Conservation (phyloP, 1,140 invertebrate genomes). For the Homalodisca vitripennis region DNA sequence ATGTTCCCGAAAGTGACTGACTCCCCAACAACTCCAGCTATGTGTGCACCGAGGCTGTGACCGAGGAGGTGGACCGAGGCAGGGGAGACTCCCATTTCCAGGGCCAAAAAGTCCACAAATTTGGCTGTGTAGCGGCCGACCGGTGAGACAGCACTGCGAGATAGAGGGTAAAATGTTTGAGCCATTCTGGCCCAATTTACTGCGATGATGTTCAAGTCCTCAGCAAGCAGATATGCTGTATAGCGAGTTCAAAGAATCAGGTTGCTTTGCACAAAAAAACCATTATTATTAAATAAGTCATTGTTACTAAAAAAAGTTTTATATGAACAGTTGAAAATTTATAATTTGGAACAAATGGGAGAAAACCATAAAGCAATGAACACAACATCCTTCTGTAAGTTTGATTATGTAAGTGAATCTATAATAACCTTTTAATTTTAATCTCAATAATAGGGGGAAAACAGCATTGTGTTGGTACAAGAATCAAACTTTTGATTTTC, state of each 20-base stretch:
- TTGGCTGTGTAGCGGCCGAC: constrained; percentile 60
- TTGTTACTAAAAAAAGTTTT: no score
- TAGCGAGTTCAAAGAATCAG: neutral
- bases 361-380: no score
- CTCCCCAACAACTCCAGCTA: constrained; percentile 59
- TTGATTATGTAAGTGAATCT: no score
- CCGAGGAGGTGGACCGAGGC: constrained; percentile 58
- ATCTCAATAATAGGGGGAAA: no score
- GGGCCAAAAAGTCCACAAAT: constrained; percentile 58
- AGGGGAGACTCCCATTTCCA: constrained; percentile 46
- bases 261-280: no score
- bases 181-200: constrained; percentile 54
- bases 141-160: constrained; percentile 55
- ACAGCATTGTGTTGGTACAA: no score
- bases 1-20: constrained; percentile 3
- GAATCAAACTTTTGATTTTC: no score
- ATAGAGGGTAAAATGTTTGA: constrained; percentile 48
- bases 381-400: no score
- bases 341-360: no score
- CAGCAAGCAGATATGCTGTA: constrained; percentile 42
- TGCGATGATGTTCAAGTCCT: constrained; percentile 56
- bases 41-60: constrained; percentile 68
- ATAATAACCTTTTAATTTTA: no score
- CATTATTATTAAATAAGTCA: no score
- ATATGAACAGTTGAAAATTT: no score